Evolutionary conservation across 2,113 vertebrate genomes (phyloP), one percentile per base, ranked within the genome.

Genomic region (Corythoichthys intestinalis): DNA sequence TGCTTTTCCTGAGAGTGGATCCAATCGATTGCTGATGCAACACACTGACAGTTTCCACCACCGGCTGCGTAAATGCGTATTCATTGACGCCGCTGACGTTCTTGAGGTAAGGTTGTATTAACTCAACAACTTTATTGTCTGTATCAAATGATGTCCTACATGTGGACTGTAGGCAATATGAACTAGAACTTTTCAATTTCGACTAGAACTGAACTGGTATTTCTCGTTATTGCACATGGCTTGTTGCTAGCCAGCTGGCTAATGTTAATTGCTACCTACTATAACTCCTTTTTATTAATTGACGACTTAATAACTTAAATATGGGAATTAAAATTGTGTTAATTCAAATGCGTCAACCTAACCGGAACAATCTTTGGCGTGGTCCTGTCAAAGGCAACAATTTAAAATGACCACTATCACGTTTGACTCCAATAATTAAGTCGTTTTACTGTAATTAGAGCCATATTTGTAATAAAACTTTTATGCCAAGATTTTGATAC

Each of bases 1-100:
- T 88, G 67, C 68, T 88, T 67, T 61, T 1, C 1, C 64, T 83
- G 77, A 1, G 3, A 38, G 46, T 14, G 20, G 61, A 46, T 44
- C 10, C 49, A 61, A 11, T 82, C 52, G 75, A 86, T 77, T 72
- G 89, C 91, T 93, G 92, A 93, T 86, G 92, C 89, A 93, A 93
- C 80, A 81, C 71, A 54, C 65, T 79, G 77, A 76, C 85, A 72
- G 74, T 4, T 71, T 13, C 20, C 17, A 11, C 14, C 28, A n/a
- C 3, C 60, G 62, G 71, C 20, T 28, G 20, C 20, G 20, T 28
- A 28, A 77, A 38, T 63, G 48, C 2, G 6, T 63, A 56, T 12
- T 57, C 28, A 1, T 15, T 3, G 58, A 48, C 60, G 5, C 39
- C 58, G 47, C 65, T 11, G 5, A 35, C 5, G 47, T 4, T 14